Base-by-base conservation (phyloP, 2,888 invertebrate genomes). In the Lycocerus yunnanus region DNA sequence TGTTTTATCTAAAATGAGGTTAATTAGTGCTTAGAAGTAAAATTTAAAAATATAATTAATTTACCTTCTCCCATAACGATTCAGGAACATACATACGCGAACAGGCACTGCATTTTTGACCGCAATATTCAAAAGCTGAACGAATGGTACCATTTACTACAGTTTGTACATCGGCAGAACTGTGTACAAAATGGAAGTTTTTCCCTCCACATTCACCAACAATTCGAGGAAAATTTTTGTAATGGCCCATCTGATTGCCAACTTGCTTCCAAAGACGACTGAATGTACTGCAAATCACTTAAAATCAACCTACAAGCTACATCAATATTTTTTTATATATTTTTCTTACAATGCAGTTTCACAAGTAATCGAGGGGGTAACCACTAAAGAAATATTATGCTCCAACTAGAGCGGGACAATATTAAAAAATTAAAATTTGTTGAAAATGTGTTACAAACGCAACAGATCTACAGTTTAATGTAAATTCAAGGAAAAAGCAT, bases 181-280 rank as follows among this genome's bases (percentile, higher is more conserved):
- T 92, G 88, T 99, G 99, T 21, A 99, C 90, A 83, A 99, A 97
- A 86, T 99, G 99, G 87, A 95, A 99, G 88, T 99, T 99, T 88
- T 99, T 99, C 21, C 99, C 99, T 69, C 99, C 99, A 87, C 98
- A 99, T 88, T 99, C 99, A 75, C 96, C 94, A 82, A 98, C 94
- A 71, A 99, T 88, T 79, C 98, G 92, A 0, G 99, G 99, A 86
- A 97, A 99, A 84, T 96, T 96, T 61, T 88, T 90, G 86, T 98
- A 99, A 2, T 87, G 91, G 80, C 91, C 90, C 61, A 99, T 90
- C 85, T 98, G 98, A 78, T 94, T 89, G 15, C 96, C 98, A 24
- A 98, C 97, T 86, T 95, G 94, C 81, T 92, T 92, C 98, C 98
- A 99, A 65, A 99, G 87, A 81, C 94, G 92, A 84, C 95, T 94